Evolutionary conservation across 2,888 invertebrate genomes (phyloP), one percentile per base, ranked within the genome.

Genomic region (Orchestes rusci): DNA sequence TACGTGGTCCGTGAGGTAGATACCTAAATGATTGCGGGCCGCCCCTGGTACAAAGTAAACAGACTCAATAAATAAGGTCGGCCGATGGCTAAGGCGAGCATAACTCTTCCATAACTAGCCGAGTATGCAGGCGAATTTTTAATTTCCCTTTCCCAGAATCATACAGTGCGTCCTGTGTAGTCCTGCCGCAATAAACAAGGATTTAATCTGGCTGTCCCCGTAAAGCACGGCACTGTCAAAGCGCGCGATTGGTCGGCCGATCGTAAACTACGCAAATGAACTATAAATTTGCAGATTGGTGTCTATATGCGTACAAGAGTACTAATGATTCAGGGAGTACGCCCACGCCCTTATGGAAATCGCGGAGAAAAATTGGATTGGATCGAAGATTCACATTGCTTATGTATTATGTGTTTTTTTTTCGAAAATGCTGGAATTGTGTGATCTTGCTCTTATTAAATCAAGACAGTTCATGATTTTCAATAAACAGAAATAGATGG

Each of bases 121-220:
- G 36, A 28, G 31, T 48, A 41, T 40, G 46, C 36, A 39, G 37
- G 47, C 45, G 47, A 38, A 44, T 52, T 49, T 46, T 47, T 52
- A 48, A 45, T 53, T 54, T 49, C 39, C 45, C 44, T 39, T 56
- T 54, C 54, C 48, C 54, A 48, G 56, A 56, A 53, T 56, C 29
- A 41, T 23, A 41, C 33, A 50, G 54, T 49, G 51, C 51, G 47
- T 46, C 39, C 42, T 32, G 31, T 35, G 35, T 16, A 28, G 45
- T 50, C 45, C 45, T 34, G 43, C 49, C 34, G 53, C 51, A 48
- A 56, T 56, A 56, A 55, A 56, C 46, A 53, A 54, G 55, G 56
- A 55, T 56, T 56, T 53, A 55, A 56, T 55, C 54, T 48, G 50
- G 39, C 53, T 49, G 54, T 53, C 45, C 52, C 53, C 50, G 50